Percentiles rank a stretch among this genome's conserved stretches.
These are phyloP conservation scores for Scaptomyza tumidula DNA, from an alignment of 2,888 invertebrate genomes.

Conservation along the genomic window DNA sequence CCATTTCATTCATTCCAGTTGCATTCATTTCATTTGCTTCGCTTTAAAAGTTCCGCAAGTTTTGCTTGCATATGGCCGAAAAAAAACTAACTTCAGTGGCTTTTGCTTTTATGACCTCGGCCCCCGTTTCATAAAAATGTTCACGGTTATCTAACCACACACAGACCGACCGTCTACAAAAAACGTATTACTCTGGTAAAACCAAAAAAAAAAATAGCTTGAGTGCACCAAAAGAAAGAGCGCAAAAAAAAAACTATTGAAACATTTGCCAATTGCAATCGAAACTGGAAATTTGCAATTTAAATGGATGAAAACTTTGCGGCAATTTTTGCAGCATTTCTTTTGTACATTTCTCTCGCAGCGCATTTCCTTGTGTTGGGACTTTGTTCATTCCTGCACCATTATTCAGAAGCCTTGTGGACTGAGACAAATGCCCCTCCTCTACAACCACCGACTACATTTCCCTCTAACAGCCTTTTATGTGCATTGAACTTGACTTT, in stretches of 20 bases:
- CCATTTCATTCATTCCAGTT: conserved; percentile 26
- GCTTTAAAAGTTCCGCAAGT: conserved; percentile 40
- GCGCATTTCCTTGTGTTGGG: conserved; percentile 38
- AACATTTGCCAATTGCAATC: conserved; percentile 64
- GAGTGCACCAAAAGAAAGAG: conserved; percentile 1
- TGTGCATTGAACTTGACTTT: conserved; percentile 75
- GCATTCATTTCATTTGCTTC: conserved; percentile 18
- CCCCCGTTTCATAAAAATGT: conserved; percentile 29
- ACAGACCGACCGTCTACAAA: conserved; percentile 9
- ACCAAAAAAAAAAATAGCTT: conserved; percentile 10
- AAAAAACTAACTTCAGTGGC: conserved; percentile 17
- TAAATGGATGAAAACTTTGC: conserved; percentile 72
- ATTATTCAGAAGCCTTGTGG: conserved; percentile 13
- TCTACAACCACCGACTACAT: not conserved
- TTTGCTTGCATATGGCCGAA: conserved; percentile 16
- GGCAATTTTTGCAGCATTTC: conserved; percentile 68
- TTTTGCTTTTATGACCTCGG: conserved; percentile 60
- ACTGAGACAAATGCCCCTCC: conserved; percentile 9
- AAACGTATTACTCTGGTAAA: conserved; percentile 6
- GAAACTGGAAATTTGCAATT: conserved; percentile 77
- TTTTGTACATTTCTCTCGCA: conserved; percentile 51
- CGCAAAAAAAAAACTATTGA: conserved; percentile 11
- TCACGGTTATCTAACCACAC: conserved; percentile 61
- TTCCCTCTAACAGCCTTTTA: conserved; percentile 42
- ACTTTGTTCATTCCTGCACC: conserved; percentile 36